Percentiles rank a stretch among this genome's conserved stretches.
These are phyloP conservation scores for Solenopsis invicta DNA, from an alignment of 1,140 invertebrate genomes.

Conservation along the genomic window DNA sequence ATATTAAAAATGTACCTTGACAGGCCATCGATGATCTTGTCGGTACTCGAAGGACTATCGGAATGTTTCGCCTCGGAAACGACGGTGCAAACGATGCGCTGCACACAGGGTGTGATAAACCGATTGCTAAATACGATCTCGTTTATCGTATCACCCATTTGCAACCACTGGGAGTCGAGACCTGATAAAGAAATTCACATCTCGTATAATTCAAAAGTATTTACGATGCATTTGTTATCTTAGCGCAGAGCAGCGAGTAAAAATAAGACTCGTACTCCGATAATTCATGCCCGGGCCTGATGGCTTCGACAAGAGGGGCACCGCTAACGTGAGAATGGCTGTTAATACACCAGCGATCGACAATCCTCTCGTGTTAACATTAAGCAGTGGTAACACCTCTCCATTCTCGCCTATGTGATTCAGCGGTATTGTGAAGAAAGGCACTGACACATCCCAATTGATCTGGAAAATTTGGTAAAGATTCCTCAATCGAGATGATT, in stretches of 20 bases:
- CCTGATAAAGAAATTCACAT: slow-evolving; percentile 58
- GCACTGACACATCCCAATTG: slow-evolving; percentile 80
- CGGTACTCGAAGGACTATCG: slow-evolving; percentile 77
- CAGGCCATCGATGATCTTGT: slow-evolving; percentile 85
- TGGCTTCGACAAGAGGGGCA: slow-evolving; percentile 77
- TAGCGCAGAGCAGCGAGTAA: background rate
- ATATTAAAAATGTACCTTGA: slow-evolving; percentile 76
- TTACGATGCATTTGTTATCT: background rate
- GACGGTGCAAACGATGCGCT: slow-evolving; percentile 81
- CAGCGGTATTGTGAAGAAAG: slow-evolving; percentile 82
- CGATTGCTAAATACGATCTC: slow-evolving; percentile 80
- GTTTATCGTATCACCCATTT: slow-evolving; percentile 74
- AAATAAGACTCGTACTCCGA: slow-evolving; percentile 58
- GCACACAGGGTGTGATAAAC: slow-evolving; percentile 81
- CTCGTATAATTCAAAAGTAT: background rate
- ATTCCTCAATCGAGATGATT: background rate
- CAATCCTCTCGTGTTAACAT: slow-evolving; percentile 79
- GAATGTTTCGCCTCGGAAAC: slow-evolving; percentile 74
- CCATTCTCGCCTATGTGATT: slow-evolving; percentile 57
- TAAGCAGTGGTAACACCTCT: slow-evolving; percentile 66
- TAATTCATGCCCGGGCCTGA: slow-evolving; percentile 63
- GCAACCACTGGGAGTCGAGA: slow-evolving; percentile 58
- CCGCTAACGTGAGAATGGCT: slow-evolving; percentile 70
- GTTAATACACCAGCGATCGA: slow-evolving; percentile 77
- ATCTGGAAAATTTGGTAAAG: slow-evolving; percentile 73